Base-by-base conservation (phyloP, 2,113 vertebrate species). In the Helogale parvula region DNA sequence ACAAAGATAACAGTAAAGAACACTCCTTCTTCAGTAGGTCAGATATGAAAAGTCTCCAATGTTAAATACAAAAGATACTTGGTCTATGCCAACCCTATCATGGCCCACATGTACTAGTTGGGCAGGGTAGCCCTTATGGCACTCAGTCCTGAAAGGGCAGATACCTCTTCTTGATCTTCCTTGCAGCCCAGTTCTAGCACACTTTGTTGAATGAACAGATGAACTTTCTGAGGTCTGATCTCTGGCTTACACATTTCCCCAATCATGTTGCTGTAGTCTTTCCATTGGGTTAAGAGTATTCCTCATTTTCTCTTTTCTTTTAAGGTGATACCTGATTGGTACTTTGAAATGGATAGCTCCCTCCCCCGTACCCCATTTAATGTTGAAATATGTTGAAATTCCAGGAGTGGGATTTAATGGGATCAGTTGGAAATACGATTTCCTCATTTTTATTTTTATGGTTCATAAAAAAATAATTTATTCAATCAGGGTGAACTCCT, bases 71-170 rank as follows among this genome's bases (percentile, higher is more conserved):
- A 23, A 85, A 33, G 31, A 7, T 65, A 23, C 25, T 31, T 74
- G 60, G 4, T 47, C 38, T 52, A 14, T 31, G 16, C 35, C 69
- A 33, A 65, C 85, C 12, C 35, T 57, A 4, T 31, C 5, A 13
- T 2, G 4, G 15, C 27, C 15, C 1, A 2, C 0, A 0, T 47
- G 8, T 19, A 41, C 27, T 33, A 29, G 0, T 5, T 21, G 16
- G 29, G 16, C 9, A 5, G n/a, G 10, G 0, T 25, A 38, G 15
- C 41, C 1, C 7, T 21, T 21, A 6, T 2, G 29, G 50, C 10
- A 17, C 63, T 80, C 10, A 35, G 21, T 72, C 2, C 11, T 17
- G 1, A 15, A 29, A 71, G 33, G 31, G 13, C 14, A 21, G 38
- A 38, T 52, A 3, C 7, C 8, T 91, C 21, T 17, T n/a, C 41